These are phyloP conservation scores for Amblyraja radiata DNA, from an alignment of 2,797 vertebrate genomes.

Conservation along the genomic window DNA sequence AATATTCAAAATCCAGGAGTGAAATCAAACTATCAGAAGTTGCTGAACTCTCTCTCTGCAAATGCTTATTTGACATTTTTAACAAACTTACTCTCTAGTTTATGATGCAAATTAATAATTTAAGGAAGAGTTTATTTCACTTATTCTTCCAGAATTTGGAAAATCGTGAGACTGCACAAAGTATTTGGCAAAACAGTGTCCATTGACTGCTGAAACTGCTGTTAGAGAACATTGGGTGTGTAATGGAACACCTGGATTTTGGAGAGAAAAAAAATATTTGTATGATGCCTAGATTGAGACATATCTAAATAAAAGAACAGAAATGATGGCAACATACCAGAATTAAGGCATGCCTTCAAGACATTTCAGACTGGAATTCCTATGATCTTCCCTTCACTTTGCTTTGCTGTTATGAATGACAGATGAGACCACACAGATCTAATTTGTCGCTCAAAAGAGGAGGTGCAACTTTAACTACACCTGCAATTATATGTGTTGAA, in stretches of 20 bases:
- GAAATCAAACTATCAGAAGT: not conserved
- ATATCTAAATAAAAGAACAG: not conserved
- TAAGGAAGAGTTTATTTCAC: not conserved
- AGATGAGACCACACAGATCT: not conserved
- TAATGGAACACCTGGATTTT: not conserved
- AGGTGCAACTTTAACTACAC: not conserved
- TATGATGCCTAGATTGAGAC: not conserved
- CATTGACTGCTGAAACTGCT: not conserved
- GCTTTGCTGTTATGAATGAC: not conserved
- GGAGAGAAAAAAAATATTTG: too few species aligned
- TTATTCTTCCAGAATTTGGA: not conserved
- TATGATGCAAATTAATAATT: not conserved
- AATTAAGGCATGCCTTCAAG: not conserved
- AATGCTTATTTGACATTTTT: not conserved
- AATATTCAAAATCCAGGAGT: not conserved
- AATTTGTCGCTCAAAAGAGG: not conserved
- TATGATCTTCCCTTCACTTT: not conserved
- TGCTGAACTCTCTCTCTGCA: not conserved
- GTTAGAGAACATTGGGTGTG: not conserved
- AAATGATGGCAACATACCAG: not conserved
- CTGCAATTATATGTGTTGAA: not conserved
- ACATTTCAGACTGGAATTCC: not conserved
- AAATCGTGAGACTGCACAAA: not conserved
- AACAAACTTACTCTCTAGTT: not conserved
- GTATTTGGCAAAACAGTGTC: not conserved